These are phyloP conservation scores for Cryptocephalus primarius DNA, from an alignment of 2,888 invertebrate genomes.

Conservation along the genomic window DNA sequence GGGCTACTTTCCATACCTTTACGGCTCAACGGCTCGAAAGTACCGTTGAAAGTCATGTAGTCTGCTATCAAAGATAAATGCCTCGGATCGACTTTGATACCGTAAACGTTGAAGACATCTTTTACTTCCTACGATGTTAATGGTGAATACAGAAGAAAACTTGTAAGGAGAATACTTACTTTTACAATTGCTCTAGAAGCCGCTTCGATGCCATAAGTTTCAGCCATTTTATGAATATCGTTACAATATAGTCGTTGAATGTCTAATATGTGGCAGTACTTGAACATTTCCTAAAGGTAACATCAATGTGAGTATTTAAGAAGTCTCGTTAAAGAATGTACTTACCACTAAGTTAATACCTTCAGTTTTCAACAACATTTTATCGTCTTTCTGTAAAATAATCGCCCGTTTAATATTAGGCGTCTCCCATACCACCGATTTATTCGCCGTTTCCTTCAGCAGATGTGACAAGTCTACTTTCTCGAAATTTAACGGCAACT, in stretches of 20 bases:
- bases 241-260: conserved; percentile 81
- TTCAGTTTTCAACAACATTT: conserved; percentile 75
- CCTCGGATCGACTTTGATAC: conserved; percentile 87
- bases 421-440: conserved; percentile 69
- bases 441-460: conserved; percentile 56
- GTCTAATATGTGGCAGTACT: conserved; percentile 66
- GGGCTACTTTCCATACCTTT: conserved; percentile 82
- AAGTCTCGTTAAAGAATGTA: not conserved
- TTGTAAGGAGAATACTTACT: conserved; percentile 28
- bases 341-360: conserved; percentile 79
- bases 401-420: conserved; percentile 76
- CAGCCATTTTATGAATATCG: conserved; percentile 83
- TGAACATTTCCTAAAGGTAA: conserved; percentile 72
- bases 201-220: conserved; percentile 93
- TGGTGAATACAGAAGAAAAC: not conserved
- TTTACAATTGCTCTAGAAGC: conserved; percentile 82
- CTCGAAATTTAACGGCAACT: conserved; percentile 49
- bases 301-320: not conserved
- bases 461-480: conserved; percentile 69
- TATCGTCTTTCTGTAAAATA: conserved; percentile 55
- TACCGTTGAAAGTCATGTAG: conserved; percentile 95
- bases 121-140: conserved; percentile 60
- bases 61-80: conserved; percentile 91
- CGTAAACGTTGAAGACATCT: conserved; percentile 94
- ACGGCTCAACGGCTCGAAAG: conserved; percentile 81